Base-by-base conservation (phyloP, 2,113 vertebrate species). In the Cyanoderma ruficeps region DNA sequence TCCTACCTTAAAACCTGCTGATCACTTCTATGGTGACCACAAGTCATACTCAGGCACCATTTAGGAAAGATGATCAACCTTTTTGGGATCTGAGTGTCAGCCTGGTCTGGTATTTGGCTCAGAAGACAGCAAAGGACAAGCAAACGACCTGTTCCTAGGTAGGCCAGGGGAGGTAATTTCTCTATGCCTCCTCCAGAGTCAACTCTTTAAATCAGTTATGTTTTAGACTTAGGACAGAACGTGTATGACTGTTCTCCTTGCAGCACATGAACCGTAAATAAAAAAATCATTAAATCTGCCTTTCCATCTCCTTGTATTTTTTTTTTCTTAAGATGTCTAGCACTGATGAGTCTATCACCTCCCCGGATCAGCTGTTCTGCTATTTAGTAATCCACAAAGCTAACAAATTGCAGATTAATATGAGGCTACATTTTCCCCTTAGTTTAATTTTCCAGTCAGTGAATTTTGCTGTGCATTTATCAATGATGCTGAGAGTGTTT, bases 371-470 rank as follows among this genome's bases (percentile, higher is more conserved):
- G 41, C 82, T 83, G 75, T 90, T 90, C 23, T 35, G 22, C 50
- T 95, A 80, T 80, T 94, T 83, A 82, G 67, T 61, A 88, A 90
- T 60, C 33, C 5, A 12, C 39, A 91, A 67, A 89, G 84, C 27
- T 30, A 83, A 79, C 30, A 91, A 87, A 89, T 67, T 64, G 39
- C 77, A 89, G 70, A 47, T 67, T 87, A 91, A 89, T 89, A 78
- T 15, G 64, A 91, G 44, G 19, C 52, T 77, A 53, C 5, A 44
- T 85, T 93, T 94, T 23, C 46, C 21, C 16, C 50, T 79, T 90
- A 85, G 83, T 85, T 88, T 94, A 87, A 90, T 94, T 92, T 96
- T 95, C 46, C 72, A 89, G 60, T 65, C 41, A 46, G 21, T 77
- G 81, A 83, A 83, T 83, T 90, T 90, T 70, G 5, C 27, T 77